Evolutionary conservation across 2,888 invertebrate species (phyloP).

Genomic region (Patella ulyssiponensis): DNA sequence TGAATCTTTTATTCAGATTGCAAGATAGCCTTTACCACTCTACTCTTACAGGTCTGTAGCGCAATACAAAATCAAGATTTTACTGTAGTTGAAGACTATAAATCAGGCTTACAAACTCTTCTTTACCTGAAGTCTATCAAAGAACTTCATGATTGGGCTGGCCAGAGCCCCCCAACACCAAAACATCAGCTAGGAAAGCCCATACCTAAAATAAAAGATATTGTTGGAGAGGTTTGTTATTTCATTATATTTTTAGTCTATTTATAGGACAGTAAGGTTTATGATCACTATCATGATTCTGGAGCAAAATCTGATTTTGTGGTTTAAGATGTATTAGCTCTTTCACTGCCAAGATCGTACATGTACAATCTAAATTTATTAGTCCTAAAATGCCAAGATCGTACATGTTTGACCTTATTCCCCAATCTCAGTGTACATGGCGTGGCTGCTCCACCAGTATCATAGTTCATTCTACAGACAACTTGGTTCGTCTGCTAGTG

Average conservation of each 20-base stretch:
- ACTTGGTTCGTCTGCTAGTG: too few relatives aligned
- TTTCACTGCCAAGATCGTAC: neutral
- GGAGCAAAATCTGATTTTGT: too few relatives aligned
- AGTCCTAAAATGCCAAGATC: too few relatives aligned
- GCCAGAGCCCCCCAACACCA: conserved; percentile 91
- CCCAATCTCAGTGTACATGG: too few relatives aligned
- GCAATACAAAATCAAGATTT: conserved; percentile 99
- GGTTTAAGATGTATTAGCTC: neutral
- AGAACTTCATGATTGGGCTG: conserved; percentile 82
- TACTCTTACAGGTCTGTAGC: conserved; percentile 85
- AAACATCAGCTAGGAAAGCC: conserved; percentile 96
- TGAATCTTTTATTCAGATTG: too few relatives aligned
- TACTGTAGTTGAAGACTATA: conserved; percentile 95
- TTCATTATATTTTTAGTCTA: neutral
- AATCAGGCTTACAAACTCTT: conserved; percentile 88
- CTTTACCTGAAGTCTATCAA: conserved; percentile 81
- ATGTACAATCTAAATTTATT: too few relatives aligned
- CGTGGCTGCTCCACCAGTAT: too few relatives aligned
- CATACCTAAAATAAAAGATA: conserved; percentile 74
- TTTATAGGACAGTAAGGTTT: neutral
- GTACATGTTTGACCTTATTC: too few relatives aligned
- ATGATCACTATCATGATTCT: too few relatives aligned
- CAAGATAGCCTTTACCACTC: neutral
- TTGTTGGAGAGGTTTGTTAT: conserved; percentile 79
- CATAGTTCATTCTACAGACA: too few relatives aligned